Evolutionary conservation across 2,888 invertebrate species (phyloP).

Genomic region (Piscicola geometra): DNA sequence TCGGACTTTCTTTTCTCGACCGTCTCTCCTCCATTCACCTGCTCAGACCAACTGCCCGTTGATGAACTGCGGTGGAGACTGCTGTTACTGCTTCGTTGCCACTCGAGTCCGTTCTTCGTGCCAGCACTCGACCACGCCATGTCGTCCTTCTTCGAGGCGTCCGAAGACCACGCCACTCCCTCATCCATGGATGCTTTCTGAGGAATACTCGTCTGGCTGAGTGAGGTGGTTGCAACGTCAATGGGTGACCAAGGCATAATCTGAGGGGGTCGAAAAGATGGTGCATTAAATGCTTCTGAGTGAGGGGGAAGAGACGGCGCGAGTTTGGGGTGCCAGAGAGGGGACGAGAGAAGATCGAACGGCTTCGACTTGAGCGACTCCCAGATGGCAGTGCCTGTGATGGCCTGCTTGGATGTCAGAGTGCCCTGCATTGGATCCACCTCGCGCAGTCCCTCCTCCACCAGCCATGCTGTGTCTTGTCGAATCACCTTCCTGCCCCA

Average conservation of each 20-base stretch:
- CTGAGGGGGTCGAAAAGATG: neutral
- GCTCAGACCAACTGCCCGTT: slow-evolving; percentile 34
- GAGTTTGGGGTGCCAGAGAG: neutral
- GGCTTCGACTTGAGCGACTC: slow-evolving; percentile 26
- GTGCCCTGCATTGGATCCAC: neutral
- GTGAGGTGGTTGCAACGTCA: neutral
- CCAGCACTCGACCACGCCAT: slow-evolving; percentile 2
- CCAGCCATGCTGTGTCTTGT: slow-evolving; percentile 36
- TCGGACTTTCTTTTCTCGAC: slow-evolving; percentile 12
- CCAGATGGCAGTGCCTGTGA: slow-evolving; percentile 38
- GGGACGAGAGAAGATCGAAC: neutral
- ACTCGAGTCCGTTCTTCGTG: slow-evolving; percentile 27
- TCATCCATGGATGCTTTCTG: slow-evolving; percentile 1
- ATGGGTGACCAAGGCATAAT: neutral
- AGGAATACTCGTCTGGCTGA: neutral
- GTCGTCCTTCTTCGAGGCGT: neutral
- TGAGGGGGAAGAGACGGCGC: neutral
- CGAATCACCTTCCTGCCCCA: slow-evolving; percentile 35
- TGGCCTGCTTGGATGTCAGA: slow-evolving; percentile 25
- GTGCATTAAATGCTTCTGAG: neutral
- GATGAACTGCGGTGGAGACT: slow-evolving; percentile 33
- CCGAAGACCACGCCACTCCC: neutral
- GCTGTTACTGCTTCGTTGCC: slow-evolving; percentile 18
- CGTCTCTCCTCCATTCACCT: slow-evolving; percentile 28
- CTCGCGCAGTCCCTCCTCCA: slow-evolving; percentile 6